Evolutionary conservation across 2,888 invertebrate genomes (phyloP).

Genomic region (Mimumesa dahlbomi): DNA sequence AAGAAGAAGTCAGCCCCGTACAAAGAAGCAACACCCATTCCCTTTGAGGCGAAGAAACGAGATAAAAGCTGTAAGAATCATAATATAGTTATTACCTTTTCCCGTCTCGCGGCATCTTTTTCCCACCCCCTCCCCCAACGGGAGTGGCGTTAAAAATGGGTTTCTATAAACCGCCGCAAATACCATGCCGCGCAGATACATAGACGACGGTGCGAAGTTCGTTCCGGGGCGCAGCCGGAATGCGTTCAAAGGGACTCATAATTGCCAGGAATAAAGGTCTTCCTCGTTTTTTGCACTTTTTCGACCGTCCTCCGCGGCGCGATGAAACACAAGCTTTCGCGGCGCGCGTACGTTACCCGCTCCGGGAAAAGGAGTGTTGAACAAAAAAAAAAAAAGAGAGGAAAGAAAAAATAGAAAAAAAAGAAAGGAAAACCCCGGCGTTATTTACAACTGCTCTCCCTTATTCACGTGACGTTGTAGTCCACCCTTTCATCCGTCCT

Average conservation of each 20-base stretch:
- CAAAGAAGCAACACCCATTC: no score
- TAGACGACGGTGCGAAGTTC: constrained; percentile 9
- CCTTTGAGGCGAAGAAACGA: background rate
- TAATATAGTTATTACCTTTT: background rate
- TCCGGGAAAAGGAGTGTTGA: background rate
- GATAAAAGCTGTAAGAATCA: background rate
- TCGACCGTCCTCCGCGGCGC: constrained; percentile 17
- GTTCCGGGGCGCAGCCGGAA: constrained; percentile 12
- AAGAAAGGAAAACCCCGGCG: constrained; percentile 9
- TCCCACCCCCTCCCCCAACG: no score
- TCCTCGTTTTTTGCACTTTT: constrained; percentile 55
- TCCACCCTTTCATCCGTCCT: constrained; percentile 16
- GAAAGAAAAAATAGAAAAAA: background rate
- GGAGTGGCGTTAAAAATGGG: constrained; percentile 32
- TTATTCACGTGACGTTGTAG: constrained; percentile 13
- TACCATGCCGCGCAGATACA: background rate
- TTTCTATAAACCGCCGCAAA: constrained; percentile 31
- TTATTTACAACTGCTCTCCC: constrained; percentile 44
- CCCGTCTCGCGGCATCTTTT: background rate
- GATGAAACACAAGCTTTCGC: constrained; percentile 35
- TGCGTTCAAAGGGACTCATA: constrained; percentile 65
- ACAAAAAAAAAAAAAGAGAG: background rate
- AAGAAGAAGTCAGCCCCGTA: no score
- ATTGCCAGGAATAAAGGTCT: constrained; percentile 66
- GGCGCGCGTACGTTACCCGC: constrained; percentile 19